phyloP scores from a whole-genome alignment of 2,797 vertebrate genomes.

The Thalassophryne amazonica region DNA sequence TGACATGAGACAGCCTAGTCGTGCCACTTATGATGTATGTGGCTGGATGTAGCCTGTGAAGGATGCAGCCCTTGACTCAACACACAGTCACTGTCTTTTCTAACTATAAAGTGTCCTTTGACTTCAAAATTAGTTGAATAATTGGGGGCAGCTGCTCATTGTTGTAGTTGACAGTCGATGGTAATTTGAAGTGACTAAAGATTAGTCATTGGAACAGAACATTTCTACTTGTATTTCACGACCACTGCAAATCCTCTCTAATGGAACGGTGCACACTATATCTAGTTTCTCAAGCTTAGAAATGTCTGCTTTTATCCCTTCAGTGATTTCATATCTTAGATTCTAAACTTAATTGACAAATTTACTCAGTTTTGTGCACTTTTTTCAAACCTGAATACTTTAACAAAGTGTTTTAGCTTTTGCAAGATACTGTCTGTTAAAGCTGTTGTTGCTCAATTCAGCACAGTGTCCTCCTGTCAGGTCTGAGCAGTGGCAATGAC shows the following conservation, averaged over 20 bases:
- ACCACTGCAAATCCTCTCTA: background rate
- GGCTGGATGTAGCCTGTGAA: too few species aligned
- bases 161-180: background rate
- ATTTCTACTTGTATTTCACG: conserved; percentile 15
- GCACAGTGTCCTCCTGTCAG: conserved; percentile 26
- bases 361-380: conserved; percentile 3
- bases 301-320: background rate
- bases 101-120: conserved; percentile 17
- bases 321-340: conserved; percentile 7
- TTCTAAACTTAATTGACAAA: conserved; percentile 4
- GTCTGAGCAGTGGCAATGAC: conserved; percentile 39
- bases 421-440: conserved; percentile 6
- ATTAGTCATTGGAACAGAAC: background rate
- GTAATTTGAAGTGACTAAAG: conserved; percentile 4
- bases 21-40: too few species aligned
- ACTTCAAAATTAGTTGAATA: conserved; percentile 37
- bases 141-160: background rate
- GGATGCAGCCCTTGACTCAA: too few species aligned
- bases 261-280: conserved; percentile 6
- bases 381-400: conserved; percentile 1
- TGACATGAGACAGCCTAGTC: too few species aligned
- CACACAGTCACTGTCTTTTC: too few species aligned
- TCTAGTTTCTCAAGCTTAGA: conserved; percentile 8
- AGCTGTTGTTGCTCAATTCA: conserved; percentile 27
- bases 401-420: background rate